These are phyloP conservation scores for Procambarus virginalis DNA, from an alignment of 1,140 invertebrate genomes.

Conservation along the genomic window DNA sequence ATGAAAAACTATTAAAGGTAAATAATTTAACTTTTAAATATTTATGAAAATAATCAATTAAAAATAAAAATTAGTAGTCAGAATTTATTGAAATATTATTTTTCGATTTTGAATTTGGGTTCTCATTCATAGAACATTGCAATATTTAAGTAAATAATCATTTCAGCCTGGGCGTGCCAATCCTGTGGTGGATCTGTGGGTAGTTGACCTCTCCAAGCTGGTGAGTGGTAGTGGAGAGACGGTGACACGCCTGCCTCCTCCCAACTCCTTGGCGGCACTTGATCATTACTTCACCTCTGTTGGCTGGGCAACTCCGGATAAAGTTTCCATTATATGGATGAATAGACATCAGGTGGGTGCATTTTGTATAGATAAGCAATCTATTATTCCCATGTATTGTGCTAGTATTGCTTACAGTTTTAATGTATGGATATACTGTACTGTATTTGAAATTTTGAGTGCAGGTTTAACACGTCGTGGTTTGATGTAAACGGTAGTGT, in stretches of 20 bases:
- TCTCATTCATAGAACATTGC: too few relatives aligned
- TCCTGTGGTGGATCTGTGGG: slow-evolving; percentile 82
- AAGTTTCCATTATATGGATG: slow-evolving; percentile 86
- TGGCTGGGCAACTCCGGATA: slow-evolving; percentile 83
- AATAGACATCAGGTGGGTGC: slow-evolving; percentile 86
- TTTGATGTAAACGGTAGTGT: background rate
- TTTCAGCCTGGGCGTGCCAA: slow-evolving; percentile 84
- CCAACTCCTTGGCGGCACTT: slow-evolving; percentile 71
- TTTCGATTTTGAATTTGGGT: too few relatives aligned
- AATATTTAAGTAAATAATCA: background rate
- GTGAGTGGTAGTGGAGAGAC: slow-evolving; percentile 59
- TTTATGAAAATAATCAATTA: too few relatives aligned
- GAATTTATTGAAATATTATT: too few relatives aligned
- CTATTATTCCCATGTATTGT: too few relatives aligned
- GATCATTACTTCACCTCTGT: slow-evolving; percentile 84
- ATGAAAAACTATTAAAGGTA: too few relatives aligned
- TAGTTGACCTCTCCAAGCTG: slow-evolving; percentile 82
- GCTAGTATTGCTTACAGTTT: too few relatives aligned
- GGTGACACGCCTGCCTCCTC: slow-evolving; percentile 71
- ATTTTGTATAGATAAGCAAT: background rate
- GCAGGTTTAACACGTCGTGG: background rate
- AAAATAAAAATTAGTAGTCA: too few relatives aligned
- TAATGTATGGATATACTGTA: too few relatives aligned
- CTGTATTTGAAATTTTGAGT: background rate
- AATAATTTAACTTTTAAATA: too few relatives aligned